Conservation (phyloP, 2,797 vertebrate species). For the Platyrinchus mystaceus region DNA sequence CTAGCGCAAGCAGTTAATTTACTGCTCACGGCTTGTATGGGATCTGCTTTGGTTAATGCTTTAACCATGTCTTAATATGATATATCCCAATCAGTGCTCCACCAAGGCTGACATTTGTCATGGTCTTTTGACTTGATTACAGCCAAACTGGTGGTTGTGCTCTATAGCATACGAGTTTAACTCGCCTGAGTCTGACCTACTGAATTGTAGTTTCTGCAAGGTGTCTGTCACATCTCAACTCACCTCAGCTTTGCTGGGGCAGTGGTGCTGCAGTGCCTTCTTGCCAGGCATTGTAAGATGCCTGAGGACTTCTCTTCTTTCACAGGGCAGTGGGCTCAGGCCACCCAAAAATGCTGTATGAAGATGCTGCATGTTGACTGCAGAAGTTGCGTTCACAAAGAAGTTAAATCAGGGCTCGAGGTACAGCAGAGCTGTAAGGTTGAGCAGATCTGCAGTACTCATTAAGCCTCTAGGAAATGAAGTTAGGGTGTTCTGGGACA, state of each 20-base stretch:
- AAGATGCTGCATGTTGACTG: background rate
- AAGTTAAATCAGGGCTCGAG: background rate
- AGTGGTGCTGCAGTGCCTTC: background rate
- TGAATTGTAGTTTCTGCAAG: background rate
- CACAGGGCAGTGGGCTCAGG: background rate
- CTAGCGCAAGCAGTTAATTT: background rate
- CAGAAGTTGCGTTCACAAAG: background rate
- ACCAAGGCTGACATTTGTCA: background rate
- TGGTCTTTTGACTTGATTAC: background rate
- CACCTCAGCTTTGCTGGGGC: background rate
- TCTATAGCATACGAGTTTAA: background rate
- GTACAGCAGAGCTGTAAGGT: background rate
- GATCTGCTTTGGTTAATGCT: background rate
- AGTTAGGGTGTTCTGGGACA: background rate
- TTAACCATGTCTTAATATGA: accelerated
- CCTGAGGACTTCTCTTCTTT: background rate
- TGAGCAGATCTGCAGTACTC: background rate
- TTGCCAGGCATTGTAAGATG: background rate
- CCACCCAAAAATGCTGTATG: background rate
- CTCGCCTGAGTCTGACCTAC: background rate
- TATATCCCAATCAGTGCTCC: background rate
- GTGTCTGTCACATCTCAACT: accelerated
- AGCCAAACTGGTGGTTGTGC: background rate
- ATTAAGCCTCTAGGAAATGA: background rate
- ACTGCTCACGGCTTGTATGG: background rate